Evolutionary conservation across 2,888 invertebrate species (phyloP).

Genomic region (Agrypnus murinus): DNA sequence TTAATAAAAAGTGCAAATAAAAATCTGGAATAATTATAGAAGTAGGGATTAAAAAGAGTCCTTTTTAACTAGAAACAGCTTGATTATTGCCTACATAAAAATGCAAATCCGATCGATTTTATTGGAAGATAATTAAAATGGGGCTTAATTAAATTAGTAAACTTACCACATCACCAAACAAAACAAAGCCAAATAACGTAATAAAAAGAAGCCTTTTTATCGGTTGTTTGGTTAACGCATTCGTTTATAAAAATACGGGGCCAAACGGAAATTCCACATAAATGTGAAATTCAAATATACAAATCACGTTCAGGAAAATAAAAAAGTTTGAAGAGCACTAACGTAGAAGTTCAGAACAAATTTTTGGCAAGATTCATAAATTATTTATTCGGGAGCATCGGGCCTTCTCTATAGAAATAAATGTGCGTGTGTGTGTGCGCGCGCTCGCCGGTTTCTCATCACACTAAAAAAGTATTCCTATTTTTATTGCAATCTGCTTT

Average conservation of each 20-base stretch:
- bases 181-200: neutral
- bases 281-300: constrained; percentile 49
- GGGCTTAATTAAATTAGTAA: constrained; percentile 40
- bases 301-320: constrained; percentile 51
- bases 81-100: constrained; percentile 31
- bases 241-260: constrained; percentile 24
- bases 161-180: constrained; percentile 26
- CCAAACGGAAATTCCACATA: constrained; percentile 36
- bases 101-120: constrained; percentile 40
- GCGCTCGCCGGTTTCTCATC: too few relatives aligned
- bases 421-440: too few relatives aligned
- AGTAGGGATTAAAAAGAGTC: constrained; percentile 15
- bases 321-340: constrained; percentile 44
- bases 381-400: constrained; percentile 42
- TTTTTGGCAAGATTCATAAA: constrained; percentile 47
- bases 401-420: too few relatives aligned
- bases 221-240: constrained; percentile 19
- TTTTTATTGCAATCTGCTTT: constrained; percentile 37
- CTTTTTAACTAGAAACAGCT: constrained; percentile 3
- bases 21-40: too few relatives aligned
- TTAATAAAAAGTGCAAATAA: too few relatives aligned
- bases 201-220: constrained; percentile 12
- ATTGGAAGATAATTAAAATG: constrained; percentile 33
- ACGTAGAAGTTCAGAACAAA: constrained; percentile 46
- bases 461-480: constrained; percentile 18